Evolutionary conservation across 2,888 invertebrate species (phyloP).

Genomic region (Agrotis clavis): DNA sequence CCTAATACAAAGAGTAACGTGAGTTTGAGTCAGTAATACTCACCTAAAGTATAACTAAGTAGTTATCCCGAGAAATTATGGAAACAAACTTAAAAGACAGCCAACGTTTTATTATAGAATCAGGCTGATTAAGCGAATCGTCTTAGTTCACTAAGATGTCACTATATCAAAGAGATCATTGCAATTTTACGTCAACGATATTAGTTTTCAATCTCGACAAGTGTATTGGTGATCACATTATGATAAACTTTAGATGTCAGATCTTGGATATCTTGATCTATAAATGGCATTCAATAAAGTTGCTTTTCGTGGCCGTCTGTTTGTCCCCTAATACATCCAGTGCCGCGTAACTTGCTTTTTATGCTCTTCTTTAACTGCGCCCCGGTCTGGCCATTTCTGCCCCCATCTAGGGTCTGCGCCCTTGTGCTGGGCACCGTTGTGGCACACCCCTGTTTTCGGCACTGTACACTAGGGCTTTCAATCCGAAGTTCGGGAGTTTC

Average conservation of each 20-base stretch:
- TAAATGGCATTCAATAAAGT: neutral
- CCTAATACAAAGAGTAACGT: neutral
- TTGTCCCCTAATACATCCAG: neutral
- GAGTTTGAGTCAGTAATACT: neutral
- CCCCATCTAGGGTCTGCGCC: no score
- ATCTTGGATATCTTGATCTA: conserved; percentile 9
- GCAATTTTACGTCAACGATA: conserved; percentile 1
- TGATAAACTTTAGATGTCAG: conserved; percentile 18
- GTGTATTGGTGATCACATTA: conserved; percentile 24
- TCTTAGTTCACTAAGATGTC: no score
- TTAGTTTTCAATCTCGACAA: conserved; percentile 4
- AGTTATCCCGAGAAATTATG: neutral
- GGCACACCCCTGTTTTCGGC: no score
- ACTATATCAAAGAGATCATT: conserved; percentile 15
- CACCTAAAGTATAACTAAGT: neutral
- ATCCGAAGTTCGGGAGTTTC: no score
- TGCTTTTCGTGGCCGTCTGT: neutral
- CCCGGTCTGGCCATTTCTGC: no score
- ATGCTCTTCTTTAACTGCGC: no score
- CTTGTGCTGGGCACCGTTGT: no score
- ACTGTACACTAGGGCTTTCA: no score
- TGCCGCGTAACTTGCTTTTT: no score
- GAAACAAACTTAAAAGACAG: neutral
- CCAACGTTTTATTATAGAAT: neutral
- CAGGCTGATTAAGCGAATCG: neutral